Conservation (phyloP, 2,113 vertebrate genomes). For the Xiphophorus couchianus region DNA sequence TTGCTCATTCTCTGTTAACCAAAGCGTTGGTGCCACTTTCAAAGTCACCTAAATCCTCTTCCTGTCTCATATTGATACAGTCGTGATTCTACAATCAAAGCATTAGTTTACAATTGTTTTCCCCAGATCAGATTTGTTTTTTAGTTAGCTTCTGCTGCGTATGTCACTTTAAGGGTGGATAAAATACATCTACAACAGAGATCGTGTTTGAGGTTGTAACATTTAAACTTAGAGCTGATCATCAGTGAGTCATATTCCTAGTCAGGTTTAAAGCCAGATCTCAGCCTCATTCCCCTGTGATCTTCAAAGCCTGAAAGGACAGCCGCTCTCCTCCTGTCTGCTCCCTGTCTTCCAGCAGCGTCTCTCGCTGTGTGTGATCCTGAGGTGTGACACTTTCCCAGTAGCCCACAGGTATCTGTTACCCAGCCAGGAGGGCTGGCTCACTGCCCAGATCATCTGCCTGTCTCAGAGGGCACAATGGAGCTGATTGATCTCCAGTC, state of each 20-base stretch:
- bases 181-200: not conserved
- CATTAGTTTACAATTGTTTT: not conserved
- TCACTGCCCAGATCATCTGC: conserved; percentile 27
- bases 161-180: not conserved
- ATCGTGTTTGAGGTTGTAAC: not conserved
- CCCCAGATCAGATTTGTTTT: no score
- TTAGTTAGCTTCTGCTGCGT: not conserved
- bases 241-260: conserved; percentile 12
- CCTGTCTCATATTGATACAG: not conserved
- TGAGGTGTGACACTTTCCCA: conserved; percentile 72
- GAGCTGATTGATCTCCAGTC: conserved; percentile 31
- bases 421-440: conserved; percentile 58
- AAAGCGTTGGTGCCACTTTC: not conserved
- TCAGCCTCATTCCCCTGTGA: conserved; percentile 16
- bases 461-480: conserved; percentile 59
- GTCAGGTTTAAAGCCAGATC: conserved; percentile 15
- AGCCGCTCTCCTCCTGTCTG: conserved; percentile 31
- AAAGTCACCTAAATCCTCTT: not conserved
- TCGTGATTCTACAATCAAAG: not conserved
- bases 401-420: conserved; percentile 70
- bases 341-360: conserved; percentile 27
- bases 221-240: not conserved
- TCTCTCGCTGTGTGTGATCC: conserved; percentile 58
- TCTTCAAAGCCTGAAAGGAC: conserved; percentile 41
- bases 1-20: no score